These are phyloP conservation scores for Lanistes nyassanus DNA, from an alignment of 1,140 invertebrate genomes.

Conservation along the genomic window DNA sequence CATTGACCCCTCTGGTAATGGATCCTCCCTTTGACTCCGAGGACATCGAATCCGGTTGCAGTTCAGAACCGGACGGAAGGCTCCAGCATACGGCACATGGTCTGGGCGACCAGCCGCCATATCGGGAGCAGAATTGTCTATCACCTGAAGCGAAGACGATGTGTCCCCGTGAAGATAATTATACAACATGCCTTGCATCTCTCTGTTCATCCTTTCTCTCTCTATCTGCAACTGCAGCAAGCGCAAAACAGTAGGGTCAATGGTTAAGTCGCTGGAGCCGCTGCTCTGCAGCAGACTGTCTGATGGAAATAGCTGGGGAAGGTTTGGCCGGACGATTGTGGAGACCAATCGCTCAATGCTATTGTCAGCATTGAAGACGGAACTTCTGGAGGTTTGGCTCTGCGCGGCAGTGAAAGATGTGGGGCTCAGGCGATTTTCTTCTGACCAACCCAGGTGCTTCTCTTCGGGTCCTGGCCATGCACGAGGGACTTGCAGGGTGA, in stretches of 20 bases:
- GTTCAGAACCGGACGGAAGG: conserved; percentile 6
- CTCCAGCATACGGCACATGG: conserved; percentile 4
- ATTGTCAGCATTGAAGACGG: neutral
- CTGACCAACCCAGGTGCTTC: too few species aligned
- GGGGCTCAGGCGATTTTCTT: neutral
- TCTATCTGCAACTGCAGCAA: neutral
- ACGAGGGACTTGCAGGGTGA: too few species aligned
- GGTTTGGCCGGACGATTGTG: too few species aligned
- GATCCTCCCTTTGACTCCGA: neutral
- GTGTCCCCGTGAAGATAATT: neutral
- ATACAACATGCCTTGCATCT: neutral
- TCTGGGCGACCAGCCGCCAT: conserved; percentile 20
- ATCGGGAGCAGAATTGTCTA: neutral
- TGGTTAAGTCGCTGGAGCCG: neutral
- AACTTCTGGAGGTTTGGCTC: neutral
- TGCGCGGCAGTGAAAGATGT: neutral
- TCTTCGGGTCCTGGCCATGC: neutral
- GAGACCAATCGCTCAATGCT: conserved; percentile 12
- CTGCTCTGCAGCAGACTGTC: too few species aligned
- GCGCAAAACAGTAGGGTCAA: neutral
- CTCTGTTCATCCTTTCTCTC: neutral
- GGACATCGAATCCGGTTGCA: neutral
- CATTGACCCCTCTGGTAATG: neutral
- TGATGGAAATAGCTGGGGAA: neutral
- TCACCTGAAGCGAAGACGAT: neutral